Base-by-base conservation (phyloP, 2,113 vertebrate species). In the Synchiropus splendidus region DNA sequence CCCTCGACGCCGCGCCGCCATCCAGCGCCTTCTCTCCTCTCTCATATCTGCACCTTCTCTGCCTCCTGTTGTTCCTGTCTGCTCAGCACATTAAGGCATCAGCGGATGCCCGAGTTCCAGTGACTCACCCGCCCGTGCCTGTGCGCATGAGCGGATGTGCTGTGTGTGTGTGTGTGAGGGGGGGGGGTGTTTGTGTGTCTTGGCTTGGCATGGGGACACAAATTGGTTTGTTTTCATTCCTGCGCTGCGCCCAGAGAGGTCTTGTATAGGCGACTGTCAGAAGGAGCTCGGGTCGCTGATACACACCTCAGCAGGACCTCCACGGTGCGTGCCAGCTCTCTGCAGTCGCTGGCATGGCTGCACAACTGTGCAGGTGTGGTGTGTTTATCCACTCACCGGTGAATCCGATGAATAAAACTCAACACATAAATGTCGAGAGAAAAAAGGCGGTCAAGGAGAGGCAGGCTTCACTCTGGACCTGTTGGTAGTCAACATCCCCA, bases 191-290 rank as follows among this genome's bases (percentile, higher is more conserved):
- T 43, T 18, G 27, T 39, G 36, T n/a, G 62, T 44, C 67, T 68
- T 64, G 70, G 63, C 54, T 51, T 64, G 64, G 68, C 66, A 61
- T 55, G 63, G 45, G 42, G 64, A 74, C 71, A 70, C 48, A 77
- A 81, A 79, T 70, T 56, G 64, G 56, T 69, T 70, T 66, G 72
- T 72, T 72, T 75, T 77, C 64, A 52, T 43, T 66, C 45, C 48
- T 67, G 45, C 58, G 60, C 61, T 52, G 49, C 6, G 45, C 58
- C 61, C 71, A 56, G 61, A 45, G 64, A 74, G 70, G 67, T 71
- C 52, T 75, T 63, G 60, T 36, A n/a, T n/a, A 63, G 64, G 61
- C 65, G 56, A 61, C 60, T 68, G 75, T 74, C 72, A 70, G 67
- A 67, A 70, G 16, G 31, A 48, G 59, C 62, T 38, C 36, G 51